Percentiles rank a stretch among this genome's conserved stretches.
Conservation (phyloP, 2,888 invertebrate species). For the Drosophila anceps region DNA sequence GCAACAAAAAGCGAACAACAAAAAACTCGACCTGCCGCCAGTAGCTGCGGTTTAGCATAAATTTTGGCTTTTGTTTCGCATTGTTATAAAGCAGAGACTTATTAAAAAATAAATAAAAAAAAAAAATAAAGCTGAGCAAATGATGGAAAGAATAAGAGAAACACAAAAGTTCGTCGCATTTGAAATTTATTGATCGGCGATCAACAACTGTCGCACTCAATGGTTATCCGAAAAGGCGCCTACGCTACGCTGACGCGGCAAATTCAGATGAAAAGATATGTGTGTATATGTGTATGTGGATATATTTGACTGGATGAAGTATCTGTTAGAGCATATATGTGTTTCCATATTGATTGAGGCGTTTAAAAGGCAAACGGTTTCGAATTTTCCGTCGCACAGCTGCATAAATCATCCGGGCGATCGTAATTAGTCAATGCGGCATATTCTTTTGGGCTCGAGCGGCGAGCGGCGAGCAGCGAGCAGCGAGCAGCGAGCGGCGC, state of each 20-base stretch:
- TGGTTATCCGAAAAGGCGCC: conserved; percentile 29
- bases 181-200: conserved; percentile 58
- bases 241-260: conserved; percentile 50
- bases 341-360: conserved; percentile 66
- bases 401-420: conserved; percentile 78
- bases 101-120: conserved; percentile 28
- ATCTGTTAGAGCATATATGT: conserved; percentile 11
- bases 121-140: conserved; percentile 11
- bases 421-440: conserved; percentile 80
- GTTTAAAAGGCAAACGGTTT: conserved; percentile 63
- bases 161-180: conserved; percentile 36
- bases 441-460: conserved; percentile 47
- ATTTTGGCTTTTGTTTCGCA: conserved; percentile 62
- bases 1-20: neutral
- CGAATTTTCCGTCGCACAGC: conserved; percentile 60
- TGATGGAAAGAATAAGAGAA: neutral
- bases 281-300: neutral
- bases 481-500: conserved; percentile 61
- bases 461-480: too few relatives aligned
- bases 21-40: conserved; percentile 50
- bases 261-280: conserved; percentile 17
- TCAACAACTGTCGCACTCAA: conserved; percentile 56
- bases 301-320: conserved; percentile 1
- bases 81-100: conserved; percentile 41
- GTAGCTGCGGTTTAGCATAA: conserved; percentile 70